phyloP scores from a whole-genome alignment of 2,797 vertebrate genomes.

The Xenentodon cancila region DNA sequence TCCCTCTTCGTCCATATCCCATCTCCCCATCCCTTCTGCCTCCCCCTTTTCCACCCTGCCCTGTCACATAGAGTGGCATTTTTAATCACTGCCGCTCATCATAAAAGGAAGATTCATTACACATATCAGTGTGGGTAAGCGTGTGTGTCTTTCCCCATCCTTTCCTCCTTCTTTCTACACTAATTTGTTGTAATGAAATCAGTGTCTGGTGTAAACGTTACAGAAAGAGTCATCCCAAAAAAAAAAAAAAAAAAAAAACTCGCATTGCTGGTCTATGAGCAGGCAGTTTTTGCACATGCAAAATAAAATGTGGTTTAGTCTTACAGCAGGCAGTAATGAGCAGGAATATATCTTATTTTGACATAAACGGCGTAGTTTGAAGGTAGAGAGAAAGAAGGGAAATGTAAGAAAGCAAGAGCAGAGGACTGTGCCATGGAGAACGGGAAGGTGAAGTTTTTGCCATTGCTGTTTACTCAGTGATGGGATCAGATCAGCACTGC shows the following conservation, averaged over 20 bases:
- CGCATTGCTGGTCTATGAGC: conserved; percentile 31
- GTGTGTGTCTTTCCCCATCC: conserved; percentile 21
- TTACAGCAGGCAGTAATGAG: conserved; percentile 52
- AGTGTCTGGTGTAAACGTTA: conserved; percentile 31
- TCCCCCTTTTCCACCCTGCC: conserved; percentile 21
- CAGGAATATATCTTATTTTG: conserved; percentile 20
- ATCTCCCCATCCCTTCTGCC: conserved; percentile 19
- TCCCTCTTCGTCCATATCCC: conserved; percentile 45
- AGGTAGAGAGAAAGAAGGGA: conserved; percentile 2
- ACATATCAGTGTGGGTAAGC: conserved; percentile 31
- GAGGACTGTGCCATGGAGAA: not conserved
- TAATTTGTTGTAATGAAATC: conserved; percentile 57
- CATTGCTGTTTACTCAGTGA: conserved; percentile 46
- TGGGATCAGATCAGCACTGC: conserved; percentile 66
- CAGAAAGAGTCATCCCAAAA: conserved; percentile 33
- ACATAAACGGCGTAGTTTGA: conserved; percentile 40
- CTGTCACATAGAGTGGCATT: conserved; percentile 69
- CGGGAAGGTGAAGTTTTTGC: conserved; percentile 29
- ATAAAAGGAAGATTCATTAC: conserved; percentile 55
- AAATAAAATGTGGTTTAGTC: conserved; percentile 15
- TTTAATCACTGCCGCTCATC: conserved; percentile 76
- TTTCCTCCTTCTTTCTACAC: conserved; percentile 29
- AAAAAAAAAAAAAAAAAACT: no score
- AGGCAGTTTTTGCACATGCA: conserved; percentile 30
- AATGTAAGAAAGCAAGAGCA: not conserved